A percentile compares a stretch with the other conserved stretches of the same genome.
Evolutionary conservation across 2,113 vertebrate species (phyloP).

Genomic region (Emydura subglobosa): DNA sequence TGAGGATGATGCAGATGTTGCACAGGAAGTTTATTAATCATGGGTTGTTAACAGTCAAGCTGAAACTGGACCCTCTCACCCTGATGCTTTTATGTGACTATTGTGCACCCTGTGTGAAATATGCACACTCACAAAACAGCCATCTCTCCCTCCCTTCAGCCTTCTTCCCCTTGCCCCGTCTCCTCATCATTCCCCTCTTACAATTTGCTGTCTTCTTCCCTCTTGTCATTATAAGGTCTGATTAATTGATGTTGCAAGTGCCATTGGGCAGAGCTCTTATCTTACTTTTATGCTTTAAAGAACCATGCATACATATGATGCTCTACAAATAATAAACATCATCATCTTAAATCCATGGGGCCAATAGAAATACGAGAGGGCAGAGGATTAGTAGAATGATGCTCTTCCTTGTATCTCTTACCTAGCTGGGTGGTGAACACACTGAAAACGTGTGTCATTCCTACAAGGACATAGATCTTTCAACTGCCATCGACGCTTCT

Average conservation of each 20-base stretch:
- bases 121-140: not conserved
- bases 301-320: not conserved
- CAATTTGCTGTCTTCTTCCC: not conserved
- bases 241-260: slow-evolving; percentile 12
- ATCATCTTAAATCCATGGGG: not conserved
- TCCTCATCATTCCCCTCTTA: not conserved
- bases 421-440: not conserved
- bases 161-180: not conserved
- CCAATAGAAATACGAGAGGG: not conserved
- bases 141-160: not conserved
- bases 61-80: not conserved
- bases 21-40: not conserved
- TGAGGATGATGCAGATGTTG: not conserved
- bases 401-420: slow-evolving; percentile 30
- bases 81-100: not conserved
- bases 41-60: not conserved
- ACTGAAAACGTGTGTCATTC: slow-evolving; percentile 8
- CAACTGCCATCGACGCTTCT: slow-evolving; percentile 15
- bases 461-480: not conserved
- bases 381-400: not conserved
- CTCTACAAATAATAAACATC: slow-evolving; percentile 17
- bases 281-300: slow-evolving; percentile 46
- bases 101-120: not conserved
- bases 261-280: not conserved
- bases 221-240: not conserved